phyloP scores from a whole-genome alignment of 1,140 invertebrate species.

The Hestina assimilis region DNA sequence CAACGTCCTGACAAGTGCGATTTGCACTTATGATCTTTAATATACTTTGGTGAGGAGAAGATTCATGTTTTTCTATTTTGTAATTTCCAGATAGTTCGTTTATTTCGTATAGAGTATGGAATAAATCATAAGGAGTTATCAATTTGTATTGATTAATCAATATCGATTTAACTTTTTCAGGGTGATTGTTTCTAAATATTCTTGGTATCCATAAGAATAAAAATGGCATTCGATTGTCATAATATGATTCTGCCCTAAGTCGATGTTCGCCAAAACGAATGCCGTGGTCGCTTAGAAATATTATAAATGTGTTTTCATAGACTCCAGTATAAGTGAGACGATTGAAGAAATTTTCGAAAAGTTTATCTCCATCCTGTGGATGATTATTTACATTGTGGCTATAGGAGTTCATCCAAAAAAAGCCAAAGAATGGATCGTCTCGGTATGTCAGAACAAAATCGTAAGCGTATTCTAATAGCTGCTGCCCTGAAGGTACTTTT shows the following conservation, averaged over 20 bases:
- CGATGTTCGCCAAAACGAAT: slow-evolving; percentile 87
- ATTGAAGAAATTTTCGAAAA: slow-evolving; percentile 78
- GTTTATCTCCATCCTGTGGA: slow-evolving; percentile 80
- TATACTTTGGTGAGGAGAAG: slow-evolving; percentile 84
- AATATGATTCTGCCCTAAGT: slow-evolving; percentile 85
- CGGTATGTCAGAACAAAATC: slow-evolving; percentile 81
- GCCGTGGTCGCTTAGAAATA: slow-evolving; percentile 94
- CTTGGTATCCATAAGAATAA: slow-evolving; percentile 85
- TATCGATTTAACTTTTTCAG: slow-evolving; percentile 80
- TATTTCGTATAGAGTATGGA: slow-evolving; percentile 79
- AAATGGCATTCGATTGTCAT: slow-evolving; percentile 91
- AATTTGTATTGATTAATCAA: slow-evolving; percentile 82
- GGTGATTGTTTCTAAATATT: slow-evolving; percentile 81
- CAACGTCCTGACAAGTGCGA: slow-evolving; percentile 86
- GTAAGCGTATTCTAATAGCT: slow-evolving; percentile 80
- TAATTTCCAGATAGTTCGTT: slow-evolving; percentile 57
- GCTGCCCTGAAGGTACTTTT: slow-evolving; percentile 79
- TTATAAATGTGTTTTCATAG: slow-evolving; percentile 80
- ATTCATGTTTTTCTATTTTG: slow-evolving; percentile 60
- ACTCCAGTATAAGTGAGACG: slow-evolving; percentile 75
- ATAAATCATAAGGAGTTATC: slow-evolving; percentile 87
- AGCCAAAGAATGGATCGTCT: slow-evolving; percentile 81
- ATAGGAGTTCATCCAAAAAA: slow-evolving; percentile 85
- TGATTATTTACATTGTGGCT: slow-evolving; percentile 83
- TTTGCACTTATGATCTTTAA: slow-evolving; percentile 81